phyloP scores from a whole-genome alignment of 1,140 invertebrate species.

The Lanistes nyassanus region DNA sequence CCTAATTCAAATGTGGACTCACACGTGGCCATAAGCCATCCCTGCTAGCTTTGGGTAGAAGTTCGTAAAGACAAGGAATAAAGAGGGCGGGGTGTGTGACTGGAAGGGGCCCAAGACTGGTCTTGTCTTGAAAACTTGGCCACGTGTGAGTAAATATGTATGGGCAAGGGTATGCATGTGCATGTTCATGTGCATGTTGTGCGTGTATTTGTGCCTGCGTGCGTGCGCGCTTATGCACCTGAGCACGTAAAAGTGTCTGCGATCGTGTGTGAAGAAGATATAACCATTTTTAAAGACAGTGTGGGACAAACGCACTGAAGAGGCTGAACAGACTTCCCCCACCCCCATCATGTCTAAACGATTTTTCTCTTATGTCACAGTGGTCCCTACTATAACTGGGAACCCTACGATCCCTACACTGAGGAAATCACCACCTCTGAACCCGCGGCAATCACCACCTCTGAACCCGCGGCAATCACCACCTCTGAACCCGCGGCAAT shows the following conservation, averaged over 20 bases:
- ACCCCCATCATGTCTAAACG: too few relatives aligned
- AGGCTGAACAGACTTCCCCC: too few relatives aligned
- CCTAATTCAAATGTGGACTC: background rate
- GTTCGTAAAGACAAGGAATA: background rate
- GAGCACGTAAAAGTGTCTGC: background rate
- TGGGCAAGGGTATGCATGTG: background rate
- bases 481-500: too few relatives aligned
- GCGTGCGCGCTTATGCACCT: background rate
- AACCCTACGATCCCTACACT: too few relatives aligned
- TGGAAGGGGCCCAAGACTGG: background rate
- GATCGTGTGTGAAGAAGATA: background rate
- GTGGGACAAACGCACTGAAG: background rate
- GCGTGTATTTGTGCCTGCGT: conserved; percentile 2
- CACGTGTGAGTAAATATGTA: too few relatives aligned
- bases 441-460: too few relatives aligned
- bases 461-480: too few relatives aligned
- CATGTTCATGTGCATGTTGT: background rate
- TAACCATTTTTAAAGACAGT: background rate
- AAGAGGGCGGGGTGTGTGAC: background rate
- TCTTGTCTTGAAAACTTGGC: background rate
- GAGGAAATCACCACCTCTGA: too few relatives aligned
- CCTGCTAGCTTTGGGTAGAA: background rate
- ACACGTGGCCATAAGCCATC: background rate
- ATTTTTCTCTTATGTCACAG: too few relatives aligned
- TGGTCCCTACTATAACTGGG: too few relatives aligned